A percentile compares a stretch with the other conserved stretches of the same genome.
These are phyloP conservation scores for Hypena proboscidalis DNA, from an alignment of 2,888 invertebrate species.

Conservation along the genomic window DNA sequence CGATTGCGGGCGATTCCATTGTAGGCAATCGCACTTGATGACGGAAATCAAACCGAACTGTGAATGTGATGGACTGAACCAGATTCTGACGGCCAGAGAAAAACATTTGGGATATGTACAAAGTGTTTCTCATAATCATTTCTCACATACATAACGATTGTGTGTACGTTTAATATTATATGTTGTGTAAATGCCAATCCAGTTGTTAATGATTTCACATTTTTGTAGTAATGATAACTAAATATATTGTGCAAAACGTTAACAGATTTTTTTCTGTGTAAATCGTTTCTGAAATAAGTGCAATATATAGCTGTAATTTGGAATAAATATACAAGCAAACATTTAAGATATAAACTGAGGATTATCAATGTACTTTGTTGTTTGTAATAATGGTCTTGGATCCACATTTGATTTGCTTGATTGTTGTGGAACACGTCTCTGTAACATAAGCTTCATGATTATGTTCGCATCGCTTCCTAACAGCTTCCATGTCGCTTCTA, in stretches of 20 bases:
- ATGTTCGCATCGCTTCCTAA: conserved; percentile 71
- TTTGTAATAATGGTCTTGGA: conserved; percentile 26
- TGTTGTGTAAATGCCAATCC: conserved; percentile 48
- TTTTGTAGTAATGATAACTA: conserved; percentile 49
- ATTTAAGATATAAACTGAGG: conserved; percentile 26
- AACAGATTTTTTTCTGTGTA: conserved; percentile 78
- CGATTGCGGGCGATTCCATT: conserved; percentile 48
- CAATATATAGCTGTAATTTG: conserved; percentile 76
- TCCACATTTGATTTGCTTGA: conserved; percentile 50
- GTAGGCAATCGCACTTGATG: conserved; percentile 40
- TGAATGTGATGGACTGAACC: conserved; percentile 44
- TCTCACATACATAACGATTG: conserved; percentile 30
- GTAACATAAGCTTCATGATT: conserved; percentile 60
- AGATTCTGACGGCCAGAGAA: conserved; percentile 40
- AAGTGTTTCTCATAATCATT: conserved; percentile 43
- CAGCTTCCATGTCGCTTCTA: conserved; percentile 74
- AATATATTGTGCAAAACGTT: conserved; percentile 59
- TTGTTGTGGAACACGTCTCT: conserved; percentile 47
- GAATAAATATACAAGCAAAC: conserved; percentile 54
- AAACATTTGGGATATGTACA: conserved; percentile 43
- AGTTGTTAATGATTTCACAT: conserved; percentile 56
- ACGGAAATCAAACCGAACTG: conserved; percentile 37
- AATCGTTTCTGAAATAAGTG: conserved; percentile 73
- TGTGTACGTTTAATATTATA: conserved; percentile 35
- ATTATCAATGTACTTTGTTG: conserved; percentile 24